phyloP scores from a whole-genome alignment of 2,888 invertebrate genomes.

The Tortrix viridana region DNA sequence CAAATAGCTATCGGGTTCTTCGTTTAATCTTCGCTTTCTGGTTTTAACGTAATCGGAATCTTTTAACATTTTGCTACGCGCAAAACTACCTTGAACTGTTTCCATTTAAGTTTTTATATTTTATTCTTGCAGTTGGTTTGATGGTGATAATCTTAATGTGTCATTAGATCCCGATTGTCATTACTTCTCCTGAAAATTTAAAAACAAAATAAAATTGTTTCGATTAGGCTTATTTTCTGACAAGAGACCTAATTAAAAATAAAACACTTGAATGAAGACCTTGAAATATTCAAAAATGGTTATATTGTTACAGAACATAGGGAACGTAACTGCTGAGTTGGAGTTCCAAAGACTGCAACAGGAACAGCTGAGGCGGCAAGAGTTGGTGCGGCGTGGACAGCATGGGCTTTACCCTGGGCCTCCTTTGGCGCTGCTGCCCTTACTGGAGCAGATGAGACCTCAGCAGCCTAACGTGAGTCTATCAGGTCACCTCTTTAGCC shows the following conservation, averaged over 20 bases:
- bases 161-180: too few relatives aligned
- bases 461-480: conserved; percentile 74
- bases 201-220: too few relatives aligned
- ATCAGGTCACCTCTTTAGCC: too few relatives aligned
- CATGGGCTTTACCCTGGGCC: conserved; percentile 83
- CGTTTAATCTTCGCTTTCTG: conserved; percentile 37
- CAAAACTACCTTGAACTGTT: neutral
- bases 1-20: conserved; percentile 46
- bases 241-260: neutral
- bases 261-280: neutral
- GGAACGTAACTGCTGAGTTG: conserved; percentile 80
- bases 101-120: too few relatives aligned
- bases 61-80: neutral
- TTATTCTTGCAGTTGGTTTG: too few relatives aligned
- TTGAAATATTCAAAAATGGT: neutral
- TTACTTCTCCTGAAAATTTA: too few relatives aligned
- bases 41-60: conserved; percentile 1
- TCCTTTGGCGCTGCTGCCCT: conserved; percentile 88
- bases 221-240: too few relatives aligned
- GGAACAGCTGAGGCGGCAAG: conserved; percentile 85
- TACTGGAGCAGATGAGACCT: conserved; percentile 86
- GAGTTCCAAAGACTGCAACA: conserved; percentile 89
- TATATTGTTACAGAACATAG: conserved; percentile 70
- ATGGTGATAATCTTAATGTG: too few relatives aligned
- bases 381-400: conserved; percentile 77